phyloP scores from a whole-genome alignment of 2,888 invertebrate species.

The Scelioninae gen. 1 region DNA sequence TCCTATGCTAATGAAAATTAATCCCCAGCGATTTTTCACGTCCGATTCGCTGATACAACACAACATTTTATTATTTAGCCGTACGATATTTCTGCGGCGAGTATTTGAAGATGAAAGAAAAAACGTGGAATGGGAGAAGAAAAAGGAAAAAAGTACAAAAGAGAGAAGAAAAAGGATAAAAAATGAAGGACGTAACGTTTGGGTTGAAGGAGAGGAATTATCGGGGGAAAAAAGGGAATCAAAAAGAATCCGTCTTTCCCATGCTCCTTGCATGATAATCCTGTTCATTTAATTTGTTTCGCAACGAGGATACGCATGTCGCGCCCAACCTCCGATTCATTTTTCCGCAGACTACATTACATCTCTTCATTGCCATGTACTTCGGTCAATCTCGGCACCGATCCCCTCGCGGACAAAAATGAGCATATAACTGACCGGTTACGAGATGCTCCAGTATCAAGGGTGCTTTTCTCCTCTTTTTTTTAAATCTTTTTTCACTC shows the following conservation, averaged over 20 bases:
- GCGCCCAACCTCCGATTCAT: slow-evolving; percentile 57
- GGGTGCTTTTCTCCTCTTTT: too few species aligned
- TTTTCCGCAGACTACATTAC: slow-evolving; percentile 67
- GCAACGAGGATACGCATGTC: slow-evolving; percentile 72
- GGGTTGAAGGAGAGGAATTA: slow-evolving; percentile 63
- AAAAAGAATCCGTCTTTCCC: slow-evolving; percentile 77
- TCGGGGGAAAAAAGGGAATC: slow-evolving; percentile 70
- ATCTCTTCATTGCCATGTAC: slow-evolving; percentile 53
- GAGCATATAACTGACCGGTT: slow-evolving; percentile 67
- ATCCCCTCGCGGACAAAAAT: slow-evolving; percentile 55
- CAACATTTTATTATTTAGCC: slow-evolving; percentile 34
- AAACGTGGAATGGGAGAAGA: too few species aligned
- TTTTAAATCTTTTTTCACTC: neutral
- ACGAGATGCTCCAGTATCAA: slow-evolving; percentile 11
- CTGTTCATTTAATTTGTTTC: slow-evolving; percentile 81
- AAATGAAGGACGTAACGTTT: too few species aligned
- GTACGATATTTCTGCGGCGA: too few species aligned
- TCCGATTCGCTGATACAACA: slow-evolving; percentile 15
- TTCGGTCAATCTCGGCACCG: slow-evolving; percentile 61
- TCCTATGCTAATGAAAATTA: slow-evolving; percentile 57
- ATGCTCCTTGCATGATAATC: slow-evolving; percentile 77
- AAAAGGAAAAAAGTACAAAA: too few species aligned
- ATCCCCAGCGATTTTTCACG: slow-evolving; percentile 12
- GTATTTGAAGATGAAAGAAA: too few species aligned
- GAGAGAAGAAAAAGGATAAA: slow-evolving; percentile 25